A percentile compares a stretch with the other conserved stretches of the same genome.
phyloP scores from a whole-genome alignment of 2,113 vertebrate genomes.

The Phaethon lepturus region DNA sequence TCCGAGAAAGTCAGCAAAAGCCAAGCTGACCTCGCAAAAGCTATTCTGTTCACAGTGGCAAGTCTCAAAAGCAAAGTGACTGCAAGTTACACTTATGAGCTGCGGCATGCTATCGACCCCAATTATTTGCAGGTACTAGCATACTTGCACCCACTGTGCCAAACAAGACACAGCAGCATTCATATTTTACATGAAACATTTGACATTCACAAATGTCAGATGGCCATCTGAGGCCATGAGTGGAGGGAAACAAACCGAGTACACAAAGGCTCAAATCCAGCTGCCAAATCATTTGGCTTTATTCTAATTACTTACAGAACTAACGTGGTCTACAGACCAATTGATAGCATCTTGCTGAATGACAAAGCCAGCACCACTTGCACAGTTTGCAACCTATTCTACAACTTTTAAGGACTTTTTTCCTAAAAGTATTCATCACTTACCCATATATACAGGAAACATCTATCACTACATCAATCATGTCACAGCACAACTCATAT shows the following conservation, averaged over 20 bases:
- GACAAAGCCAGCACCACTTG: not conserved
- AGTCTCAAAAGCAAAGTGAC: not conserved
- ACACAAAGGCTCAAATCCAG: not conserved
- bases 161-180: not conserved
- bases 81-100: not conserved
- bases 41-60: not conserved
- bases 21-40: rapidly evolving
- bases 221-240: not conserved
- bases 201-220: not conserved
- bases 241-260: not conserved
- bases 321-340: not conserved
- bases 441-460: slow-evolving; percentile 99
- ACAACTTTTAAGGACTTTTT: not conserved
- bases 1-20: not conserved
- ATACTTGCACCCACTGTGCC: not conserved
- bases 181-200: not conserved
- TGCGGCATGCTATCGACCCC: rapidly evolving
- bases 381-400: not conserved
- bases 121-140: not conserved
- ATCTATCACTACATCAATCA: slow-evolving; percentile 99
- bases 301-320: not conserved
- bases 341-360: not conserved
- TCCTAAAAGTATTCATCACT: slow-evolving; percentile 56
- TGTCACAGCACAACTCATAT: slow-evolving; percentile 97
- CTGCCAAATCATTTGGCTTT: not conserved